A percentile compares a stretch with the other conserved stretches of the same genome.
Conservation (phyloP, 2,888 invertebrate genomes). For the Panzeria rudis region DNA sequence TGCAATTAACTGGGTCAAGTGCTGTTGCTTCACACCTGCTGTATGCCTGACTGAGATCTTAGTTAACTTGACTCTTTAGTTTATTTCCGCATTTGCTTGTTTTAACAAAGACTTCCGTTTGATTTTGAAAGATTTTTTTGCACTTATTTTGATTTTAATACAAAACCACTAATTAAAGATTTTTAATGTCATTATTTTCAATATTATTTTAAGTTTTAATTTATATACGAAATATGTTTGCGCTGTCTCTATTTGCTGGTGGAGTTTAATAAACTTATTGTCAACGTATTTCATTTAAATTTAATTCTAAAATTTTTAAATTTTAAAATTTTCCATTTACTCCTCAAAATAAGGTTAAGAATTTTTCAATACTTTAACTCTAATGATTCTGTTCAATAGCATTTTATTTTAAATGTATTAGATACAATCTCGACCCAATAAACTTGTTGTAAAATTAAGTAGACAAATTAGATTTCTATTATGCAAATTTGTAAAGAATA, state of each 20-base stretch:
- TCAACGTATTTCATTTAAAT: background rate
- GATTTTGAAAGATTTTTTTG: background rate
- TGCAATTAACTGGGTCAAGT: slow-evolving; percentile 51
- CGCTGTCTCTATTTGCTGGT: background rate
- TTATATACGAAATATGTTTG: background rate
- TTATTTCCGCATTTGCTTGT: slow-evolving; percentile 41
- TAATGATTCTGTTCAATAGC: no score
- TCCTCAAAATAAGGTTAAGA: no score
- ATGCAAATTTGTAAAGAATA: no score
- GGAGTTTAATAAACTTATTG: background rate
- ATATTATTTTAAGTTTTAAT: background rate
- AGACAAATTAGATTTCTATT: no score
- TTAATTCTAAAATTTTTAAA: no score
- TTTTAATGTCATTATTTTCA: background rate
- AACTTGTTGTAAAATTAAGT: no score
- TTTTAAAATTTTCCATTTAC: no score
- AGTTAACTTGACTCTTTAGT: background rate
- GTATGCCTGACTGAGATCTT: background rate
- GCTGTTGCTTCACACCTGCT: slow-evolving; percentile 1
- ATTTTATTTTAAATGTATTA: no score
- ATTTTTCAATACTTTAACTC: no score
- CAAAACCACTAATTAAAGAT: background rate
- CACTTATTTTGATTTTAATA: background rate
- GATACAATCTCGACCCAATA: no score
- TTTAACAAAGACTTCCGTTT: slow-evolving; percentile 58